Evolutionary conservation across 2,888 invertebrate genomes (phyloP).

Genomic region (Hyposoter dolosus): DNA sequence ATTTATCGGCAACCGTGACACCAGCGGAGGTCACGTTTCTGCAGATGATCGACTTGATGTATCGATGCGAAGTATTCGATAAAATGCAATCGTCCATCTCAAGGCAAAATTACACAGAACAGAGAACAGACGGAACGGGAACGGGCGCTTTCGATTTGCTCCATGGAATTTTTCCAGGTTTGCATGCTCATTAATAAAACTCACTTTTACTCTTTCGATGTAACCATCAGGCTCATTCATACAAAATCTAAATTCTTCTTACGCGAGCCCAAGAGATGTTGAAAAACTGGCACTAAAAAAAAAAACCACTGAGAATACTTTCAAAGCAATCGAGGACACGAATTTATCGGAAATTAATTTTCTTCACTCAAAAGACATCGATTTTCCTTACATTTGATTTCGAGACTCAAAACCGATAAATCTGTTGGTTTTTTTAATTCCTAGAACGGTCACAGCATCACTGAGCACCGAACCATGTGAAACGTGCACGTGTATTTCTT

Average conservation of each 20-base stretch:
- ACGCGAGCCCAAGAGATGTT: neutral
- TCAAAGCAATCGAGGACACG: too few relatives aligned
- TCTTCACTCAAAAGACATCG: neutral
- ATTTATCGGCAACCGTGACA: conserved; percentile 87
- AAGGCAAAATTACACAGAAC: conserved; percentile 57
- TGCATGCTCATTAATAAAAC: conserved; percentile 33
- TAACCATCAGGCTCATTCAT: neutral
- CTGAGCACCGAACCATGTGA: neutral
- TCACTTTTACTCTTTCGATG: neutral
- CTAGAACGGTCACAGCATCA: neutral
- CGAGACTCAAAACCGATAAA: too few relatives aligned
- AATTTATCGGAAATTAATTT: neutral
- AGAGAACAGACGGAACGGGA: conserved; percentile 84
- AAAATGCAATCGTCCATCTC: conserved; percentile 70
- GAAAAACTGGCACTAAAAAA: too few relatives aligned
- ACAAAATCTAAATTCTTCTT: neutral
- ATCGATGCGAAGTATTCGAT: conserved; percentile 91
- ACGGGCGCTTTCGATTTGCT: conserved; percentile 90
- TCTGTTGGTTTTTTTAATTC: neutral
- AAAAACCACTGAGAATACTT: too few relatives aligned
- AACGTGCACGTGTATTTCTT: neutral
- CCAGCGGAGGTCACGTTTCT: conserved; percentile 89
- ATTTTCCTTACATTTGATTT: neutral
- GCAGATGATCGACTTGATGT: conserved; percentile 92
- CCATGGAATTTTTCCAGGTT: conserved; percentile 94